Percentiles rank a stretch among this genome's conserved stretches.
phyloP scores from a whole-genome alignment of 1,140 invertebrate genomes.

The Archivesica marissinica region DNA sequence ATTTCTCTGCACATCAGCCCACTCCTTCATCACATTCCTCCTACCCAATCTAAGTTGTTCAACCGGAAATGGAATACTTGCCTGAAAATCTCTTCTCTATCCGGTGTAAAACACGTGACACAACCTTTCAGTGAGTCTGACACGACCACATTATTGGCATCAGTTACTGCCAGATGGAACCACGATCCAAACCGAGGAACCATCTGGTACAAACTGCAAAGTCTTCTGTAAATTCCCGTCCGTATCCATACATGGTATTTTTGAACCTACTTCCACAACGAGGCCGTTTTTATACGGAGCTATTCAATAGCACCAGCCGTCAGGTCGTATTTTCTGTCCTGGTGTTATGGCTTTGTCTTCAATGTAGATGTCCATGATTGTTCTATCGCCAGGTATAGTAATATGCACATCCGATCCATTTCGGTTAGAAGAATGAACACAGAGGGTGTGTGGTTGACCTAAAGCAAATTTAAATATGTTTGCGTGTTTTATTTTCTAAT shows the following conservation, averaged over 20 bases:
- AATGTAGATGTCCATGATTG: constrained; percentile 37
- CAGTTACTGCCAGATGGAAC: constrained; percentile 44
- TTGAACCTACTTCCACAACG: constrained; percentile 46
- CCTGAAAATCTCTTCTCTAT: constrained; percentile 54
- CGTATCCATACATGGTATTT: constrained; percentile 47
- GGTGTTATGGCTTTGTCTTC: constrained; percentile 37
- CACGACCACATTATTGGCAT: neutral
- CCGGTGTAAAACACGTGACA: constrained; percentile 27
- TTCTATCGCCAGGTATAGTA: constrained; percentile 42
- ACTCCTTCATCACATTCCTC: too few species aligned
- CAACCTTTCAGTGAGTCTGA: constrained; percentile 33
- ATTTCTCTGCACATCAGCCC: too few species aligned
- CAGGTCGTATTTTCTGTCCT: constrained; percentile 29
- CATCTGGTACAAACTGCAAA: constrained; percentile 2
- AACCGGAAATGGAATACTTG: too few species aligned
- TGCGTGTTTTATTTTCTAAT: too few species aligned
- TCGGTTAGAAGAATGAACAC: constrained; percentile 47
- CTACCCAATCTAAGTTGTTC: too few species aligned
- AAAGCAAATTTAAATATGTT: too few species aligned
- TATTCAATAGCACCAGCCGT: constrained; percentile 49
- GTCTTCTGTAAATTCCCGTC: constrained; percentile 33
- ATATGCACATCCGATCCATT: constrained; percentile 46
- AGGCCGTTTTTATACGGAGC: constrained; percentile 55
- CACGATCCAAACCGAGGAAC: constrained; percentile 39
- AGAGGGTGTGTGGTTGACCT: constrained; percentile 54